Evolutionary conservation across 30 jellyfish, hydroid and myxozoan genomes (phyloP).

Genomic region (Cassiopea andromeda): DNA sequence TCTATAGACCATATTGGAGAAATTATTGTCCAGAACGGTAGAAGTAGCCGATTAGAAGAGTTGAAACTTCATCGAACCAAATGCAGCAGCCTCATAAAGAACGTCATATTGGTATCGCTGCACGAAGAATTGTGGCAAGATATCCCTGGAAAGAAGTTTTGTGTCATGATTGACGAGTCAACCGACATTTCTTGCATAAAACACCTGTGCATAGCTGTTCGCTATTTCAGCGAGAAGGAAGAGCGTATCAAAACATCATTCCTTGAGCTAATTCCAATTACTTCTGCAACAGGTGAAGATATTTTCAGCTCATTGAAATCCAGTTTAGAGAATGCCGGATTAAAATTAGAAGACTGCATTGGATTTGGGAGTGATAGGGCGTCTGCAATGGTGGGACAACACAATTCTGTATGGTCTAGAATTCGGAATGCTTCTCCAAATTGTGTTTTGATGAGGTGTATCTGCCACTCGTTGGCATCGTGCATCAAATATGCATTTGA

Average conservation of each 20-base stretch:
- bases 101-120: slow-evolving; percentile 39
- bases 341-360: slow-evolving; percentile 36
- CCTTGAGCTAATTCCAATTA: slow-evolving; percentile 42
- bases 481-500: slow-evolving; percentile 50
- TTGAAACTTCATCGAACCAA: slow-evolving; percentile 72
- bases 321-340: slow-evolving; percentile 27
- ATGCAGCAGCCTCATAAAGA: slow-evolving; percentile 40
- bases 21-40: slow-evolving; percentile 30
- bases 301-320: slow-evolving; percentile 7
- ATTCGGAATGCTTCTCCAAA: slow-evolving; percentile 48
- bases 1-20: slow-evolving; percentile 73
- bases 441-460: slow-evolving; percentile 60
- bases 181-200: slow-evolving; percentile 54
- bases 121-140: slow-evolving; percentile 18
- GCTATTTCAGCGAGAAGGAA: slow-evolving; percentile 21
- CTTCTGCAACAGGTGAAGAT: slow-evolving; percentile 25
- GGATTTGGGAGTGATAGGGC: slow-evolving; percentile 69
- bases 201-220: slow-evolving; percentile 31
- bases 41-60: slow-evolving; percentile 45
- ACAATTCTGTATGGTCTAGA: slow-evolving; percentile 68
- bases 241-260: slow-evolving; percentile 26
- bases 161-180: slow-evolving; percentile 61
- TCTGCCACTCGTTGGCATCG: slow-evolving; percentile 70
- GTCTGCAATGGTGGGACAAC: slow-evolving; percentile 64
- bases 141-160: slow-evolving; percentile 27